Conservation (phyloP, 2,888 invertebrate species). For the Cheilosia grossa region DNA sequence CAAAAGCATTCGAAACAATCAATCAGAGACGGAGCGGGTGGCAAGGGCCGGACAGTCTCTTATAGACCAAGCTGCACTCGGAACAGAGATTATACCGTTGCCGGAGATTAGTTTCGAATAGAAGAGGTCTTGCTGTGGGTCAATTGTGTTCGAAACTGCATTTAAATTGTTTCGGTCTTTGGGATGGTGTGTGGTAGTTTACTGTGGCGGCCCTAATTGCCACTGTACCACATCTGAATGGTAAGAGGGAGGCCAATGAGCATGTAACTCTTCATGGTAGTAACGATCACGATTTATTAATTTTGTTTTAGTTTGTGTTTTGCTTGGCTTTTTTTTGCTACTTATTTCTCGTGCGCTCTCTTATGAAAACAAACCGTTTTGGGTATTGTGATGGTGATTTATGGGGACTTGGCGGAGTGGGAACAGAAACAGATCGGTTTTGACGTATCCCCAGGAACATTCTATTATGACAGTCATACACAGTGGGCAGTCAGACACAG, state of each 20-base stretch:
- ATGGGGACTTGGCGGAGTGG: constrained; percentile 32
- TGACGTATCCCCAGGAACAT: constrained; percentile 57
- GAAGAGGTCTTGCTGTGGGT: constrained; percentile 74
- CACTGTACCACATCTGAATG: constrained; percentile 53
- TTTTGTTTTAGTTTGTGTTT: constrained; percentile 38
- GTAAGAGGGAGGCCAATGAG: constrained; percentile 58
- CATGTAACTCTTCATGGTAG: constrained; percentile 59
- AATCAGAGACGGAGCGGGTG: constrained; percentile 16
- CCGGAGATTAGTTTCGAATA: constrained; percentile 65
- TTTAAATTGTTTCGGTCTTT: constrained; percentile 59
- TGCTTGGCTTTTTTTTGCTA: not conserved
- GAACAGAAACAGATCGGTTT: constrained; percentile 33
- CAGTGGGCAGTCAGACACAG: constrained; percentile 6
- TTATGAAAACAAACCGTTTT: constrained; percentile 13
- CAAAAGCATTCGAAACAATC: constrained; percentile 24
- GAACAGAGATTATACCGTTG: constrained; percentile 41
- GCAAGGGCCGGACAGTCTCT: constrained; percentile 43
- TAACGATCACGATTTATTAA: constrained; percentile 75
- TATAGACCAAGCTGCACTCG: not conserved
- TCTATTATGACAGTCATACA: constrained; percentile 43
- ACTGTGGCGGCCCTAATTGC: constrained; percentile 67
- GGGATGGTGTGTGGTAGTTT: constrained; percentile 56
- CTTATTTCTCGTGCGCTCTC: constrained; percentile 17
- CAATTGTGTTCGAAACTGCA: constrained; percentile 67
- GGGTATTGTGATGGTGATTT: constrained; percentile 50